Evolutionary conservation across 2,888 invertebrate species (phyloP).

Genomic region (Cyrtodaria siliqua): DNA sequence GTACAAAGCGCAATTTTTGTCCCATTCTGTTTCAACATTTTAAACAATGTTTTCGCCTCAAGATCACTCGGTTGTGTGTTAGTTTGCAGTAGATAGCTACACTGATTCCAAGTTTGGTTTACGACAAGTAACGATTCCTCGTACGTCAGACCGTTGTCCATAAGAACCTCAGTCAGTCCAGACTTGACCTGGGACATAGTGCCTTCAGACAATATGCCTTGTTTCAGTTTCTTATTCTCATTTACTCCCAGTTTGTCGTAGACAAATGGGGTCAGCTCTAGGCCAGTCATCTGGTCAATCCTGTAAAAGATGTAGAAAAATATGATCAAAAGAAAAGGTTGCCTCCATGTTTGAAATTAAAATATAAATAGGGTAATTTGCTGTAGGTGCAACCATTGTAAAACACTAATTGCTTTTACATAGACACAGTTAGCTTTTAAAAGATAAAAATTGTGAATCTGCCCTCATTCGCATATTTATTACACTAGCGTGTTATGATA

Average conservation of each 20-base stretch:
- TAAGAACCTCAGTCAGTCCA: conserved; percentile 81
- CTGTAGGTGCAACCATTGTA: no score
- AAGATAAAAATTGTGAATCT: no score
- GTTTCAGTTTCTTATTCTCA: conserved; percentile 72
- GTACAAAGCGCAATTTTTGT: conserved; percentile 87
- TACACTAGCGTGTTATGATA: no score
- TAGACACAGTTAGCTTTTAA: no score
- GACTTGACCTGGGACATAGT: conserved; percentile 83
- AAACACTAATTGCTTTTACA: no score
- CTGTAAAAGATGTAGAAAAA: conserved; percentile 72
- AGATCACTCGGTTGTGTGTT: conserved; percentile 65
- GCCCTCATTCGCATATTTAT: no score
- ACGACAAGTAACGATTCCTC: conserved; percentile 77
- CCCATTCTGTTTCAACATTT: conserved; percentile 82
- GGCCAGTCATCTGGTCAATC: conserved; percentile 83
- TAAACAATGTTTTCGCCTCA: conserved; percentile 76
- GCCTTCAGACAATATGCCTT: conserved; percentile 84
- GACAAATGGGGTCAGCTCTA: conserved; percentile 81
- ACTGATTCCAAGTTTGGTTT: conserved; percentile 74
- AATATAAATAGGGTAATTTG: no score
- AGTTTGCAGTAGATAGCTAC: conserved; percentile 50
- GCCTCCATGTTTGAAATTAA: no score
- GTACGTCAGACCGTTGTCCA: conserved; percentile 79
- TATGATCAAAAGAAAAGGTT: no score
- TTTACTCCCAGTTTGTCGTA: conserved; percentile 84